These are phyloP conservation scores for Crotalus viridis DNA, from an alignment of 2,113 vertebrate genomes.

Conservation along the genomic window DNA sequence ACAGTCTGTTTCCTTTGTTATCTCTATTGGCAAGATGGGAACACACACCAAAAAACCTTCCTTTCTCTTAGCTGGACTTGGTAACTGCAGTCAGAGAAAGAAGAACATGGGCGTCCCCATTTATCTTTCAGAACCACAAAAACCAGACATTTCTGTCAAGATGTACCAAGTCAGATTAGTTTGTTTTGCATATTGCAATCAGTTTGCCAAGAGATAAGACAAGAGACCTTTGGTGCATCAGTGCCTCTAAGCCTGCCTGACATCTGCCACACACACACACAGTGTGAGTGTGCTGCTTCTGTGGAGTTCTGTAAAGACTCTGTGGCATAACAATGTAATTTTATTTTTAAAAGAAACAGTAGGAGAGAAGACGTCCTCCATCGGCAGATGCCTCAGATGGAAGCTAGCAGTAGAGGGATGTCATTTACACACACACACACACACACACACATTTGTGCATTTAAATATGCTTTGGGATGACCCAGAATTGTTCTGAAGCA, in stretches of 20 bases:
- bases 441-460: not conserved
- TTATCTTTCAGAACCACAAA: not conserved
- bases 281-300: not conserved
- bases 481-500: not conserved
- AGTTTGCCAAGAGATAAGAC: not conserved
- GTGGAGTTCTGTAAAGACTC: not conserved
- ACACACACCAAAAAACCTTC: not conserved
- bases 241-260: not conserved
- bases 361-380: not conserved
- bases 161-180: not conserved
- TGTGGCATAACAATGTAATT: not conserved
- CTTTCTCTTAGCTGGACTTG: constrained; percentile 18
- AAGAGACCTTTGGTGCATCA: not conserved
- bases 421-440: not conserved
- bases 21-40: constrained; percentile 27
- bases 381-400: not conserved
- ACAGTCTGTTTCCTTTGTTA: constrained; percentile 16
- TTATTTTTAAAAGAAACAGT: not conserved
- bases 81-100: constrained; percentile 17
- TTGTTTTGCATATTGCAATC: not conserved
- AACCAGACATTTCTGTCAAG: not conserved
- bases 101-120: not conserved
- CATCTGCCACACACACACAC: not conserved
- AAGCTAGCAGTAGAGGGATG: not conserved
- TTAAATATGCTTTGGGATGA: not conserved